Evolutionary conservation across 2,888 invertebrate genomes (phyloP).

Genomic region (Lasioglossum figueresi): DNA sequence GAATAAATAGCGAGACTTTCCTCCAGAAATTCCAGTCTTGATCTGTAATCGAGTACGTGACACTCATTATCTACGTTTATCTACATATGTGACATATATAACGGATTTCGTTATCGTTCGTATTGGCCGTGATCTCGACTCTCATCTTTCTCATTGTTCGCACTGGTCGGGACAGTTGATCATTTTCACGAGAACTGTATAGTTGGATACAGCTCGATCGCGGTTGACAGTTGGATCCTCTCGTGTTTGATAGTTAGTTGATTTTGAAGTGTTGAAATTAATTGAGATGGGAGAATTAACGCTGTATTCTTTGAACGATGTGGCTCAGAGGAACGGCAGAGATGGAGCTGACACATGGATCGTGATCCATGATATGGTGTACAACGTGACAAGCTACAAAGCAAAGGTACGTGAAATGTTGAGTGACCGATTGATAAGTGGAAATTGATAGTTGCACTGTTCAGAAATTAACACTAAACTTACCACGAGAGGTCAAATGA

Average conservation of each 20-base stretch:
- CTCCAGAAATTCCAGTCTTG: conserved; percentile 16
- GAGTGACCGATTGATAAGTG: neutral
- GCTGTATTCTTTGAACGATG: conserved; percentile 84
- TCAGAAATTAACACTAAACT: no score
- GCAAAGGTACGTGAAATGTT: conserved; percentile 84
- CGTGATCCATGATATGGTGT: conserved; percentile 87
- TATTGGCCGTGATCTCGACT: neutral
- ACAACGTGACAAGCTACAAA: conserved; percentile 88
- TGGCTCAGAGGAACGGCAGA: conserved; percentile 86
- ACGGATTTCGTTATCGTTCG: neutral
- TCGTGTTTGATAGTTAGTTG: neutral
- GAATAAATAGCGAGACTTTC: conserved; percentile 10
- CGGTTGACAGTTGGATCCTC: neutral
- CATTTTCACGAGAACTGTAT: no score
- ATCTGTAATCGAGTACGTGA: conserved; percentile 22
- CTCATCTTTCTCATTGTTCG: neutral
- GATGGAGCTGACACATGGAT: conserved; percentile 87
- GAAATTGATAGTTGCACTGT: neutral
- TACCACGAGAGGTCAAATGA: no score
- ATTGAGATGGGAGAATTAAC: conserved; percentile 9
- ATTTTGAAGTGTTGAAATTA: neutral
- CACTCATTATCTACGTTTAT: conserved; percentile 37
- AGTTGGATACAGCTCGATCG: neutral
- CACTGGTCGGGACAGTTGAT: neutral
- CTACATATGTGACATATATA: conserved; percentile 23